Conservation (phyloP, 2,888 invertebrate genomes). For the Ferrisia virgata region DNA sequence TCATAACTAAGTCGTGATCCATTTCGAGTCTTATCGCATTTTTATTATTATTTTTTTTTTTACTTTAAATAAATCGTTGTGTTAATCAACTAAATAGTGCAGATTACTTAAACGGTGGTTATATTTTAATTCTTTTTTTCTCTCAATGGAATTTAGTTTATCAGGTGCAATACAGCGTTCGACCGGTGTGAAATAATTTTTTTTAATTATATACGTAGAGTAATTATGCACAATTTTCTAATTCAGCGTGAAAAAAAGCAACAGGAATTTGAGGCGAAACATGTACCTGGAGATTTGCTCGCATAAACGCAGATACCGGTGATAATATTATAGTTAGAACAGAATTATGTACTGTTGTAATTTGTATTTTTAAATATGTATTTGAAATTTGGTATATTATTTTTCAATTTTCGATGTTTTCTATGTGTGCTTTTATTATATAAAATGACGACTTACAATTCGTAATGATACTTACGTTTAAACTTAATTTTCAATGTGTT, state of each 20-base stretch:
- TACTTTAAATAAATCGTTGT: too few species aligned
- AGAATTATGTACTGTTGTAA: background rate
- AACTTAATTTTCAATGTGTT: conserved; percentile 4
- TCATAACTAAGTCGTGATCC: background rate
- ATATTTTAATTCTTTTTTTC: background rate
- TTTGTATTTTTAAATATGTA: background rate
- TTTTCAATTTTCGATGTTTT: background rate
- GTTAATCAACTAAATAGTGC: background rate
- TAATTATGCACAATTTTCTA: background rate
- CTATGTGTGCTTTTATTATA: background rate
- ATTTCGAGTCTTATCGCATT: too few species aligned
- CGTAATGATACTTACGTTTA: background rate
- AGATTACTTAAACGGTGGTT: background rate
- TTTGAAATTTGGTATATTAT: background rate
- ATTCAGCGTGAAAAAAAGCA: background rate
- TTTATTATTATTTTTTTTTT: too few species aligned
- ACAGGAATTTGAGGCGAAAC: background rate
- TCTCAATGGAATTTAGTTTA: background rate
- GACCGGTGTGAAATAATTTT: background rate
- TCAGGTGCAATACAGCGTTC: background rate
- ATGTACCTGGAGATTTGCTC: background rate
- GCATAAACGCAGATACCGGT: background rate
- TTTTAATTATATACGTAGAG: background rate
- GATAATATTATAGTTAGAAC: background rate
- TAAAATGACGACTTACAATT: background rate